Base-by-base conservation (phyloP, 1,140 invertebrate genomes). In the Ceratosolen solmsi region DNA sequence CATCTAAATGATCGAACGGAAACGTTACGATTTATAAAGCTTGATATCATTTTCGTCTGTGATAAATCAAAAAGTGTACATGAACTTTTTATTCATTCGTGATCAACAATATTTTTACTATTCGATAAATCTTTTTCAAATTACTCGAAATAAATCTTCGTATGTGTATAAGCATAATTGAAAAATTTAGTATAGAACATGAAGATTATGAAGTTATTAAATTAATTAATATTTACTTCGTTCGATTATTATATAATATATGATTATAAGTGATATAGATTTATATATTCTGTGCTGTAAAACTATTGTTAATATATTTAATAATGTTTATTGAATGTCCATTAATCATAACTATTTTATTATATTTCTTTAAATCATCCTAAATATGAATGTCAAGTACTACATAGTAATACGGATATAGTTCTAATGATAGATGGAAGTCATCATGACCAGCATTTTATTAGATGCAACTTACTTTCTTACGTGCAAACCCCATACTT, bases 1-100 rank as follows among this genome's bases (percentile, higher is more conserved):
- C 33, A 75, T 75, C 60, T 22, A 81, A 75, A 75, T 81, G 72
- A 81, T 68, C 49, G 49, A 54, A 56, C 30, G 73, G 58, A 76
- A 71, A 60, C 17, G 63, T 71, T 38, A 36, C 60, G 60, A 82
- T 82, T 82, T 82, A 77, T 82, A 71, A 76, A 65, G 56, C 49
- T 70, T 25, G 73, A 81, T 76, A 63, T 49, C 36, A 76, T 76
- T 76, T 77, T 77, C 36, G 60, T 82, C 65, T 51, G 33, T 63
- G 13, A 82, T 82, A 82, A 82, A 82, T 82, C 80, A 82, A 9
- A 33, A 1, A 72, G 49, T 49, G 46, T 33, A 76, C 25, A 76
- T 46, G 30, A 75, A 75, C 38, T 68, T 76, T 54, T 74, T n/a
- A 41, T 27, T 76, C 51, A 36, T 76, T 36, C 27, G 3, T 22